Evolutionary conservation across 2,797 vertebrate genomes (phyloP).

Genomic region (Rhodeus uyekii): DNA sequence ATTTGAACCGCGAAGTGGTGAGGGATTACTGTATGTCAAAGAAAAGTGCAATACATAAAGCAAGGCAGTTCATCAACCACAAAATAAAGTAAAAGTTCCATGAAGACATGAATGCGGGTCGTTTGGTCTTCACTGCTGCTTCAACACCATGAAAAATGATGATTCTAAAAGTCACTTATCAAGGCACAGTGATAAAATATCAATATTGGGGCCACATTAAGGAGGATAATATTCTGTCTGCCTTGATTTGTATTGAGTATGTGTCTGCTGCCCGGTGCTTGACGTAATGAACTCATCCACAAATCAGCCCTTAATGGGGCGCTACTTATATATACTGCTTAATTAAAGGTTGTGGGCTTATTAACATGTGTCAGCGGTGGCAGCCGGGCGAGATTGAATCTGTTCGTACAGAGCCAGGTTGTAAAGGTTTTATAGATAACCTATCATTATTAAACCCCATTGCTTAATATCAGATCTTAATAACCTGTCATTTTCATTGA

Average conservation of each 20-base stretch:
- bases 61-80: conserved; percentile 60
- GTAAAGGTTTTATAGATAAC: conserved; percentile 99
- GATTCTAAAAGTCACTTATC: conserved; percentile 80
- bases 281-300: conserved; percentile 96
- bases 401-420: conserved; percentile 85
- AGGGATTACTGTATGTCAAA: too few species aligned
- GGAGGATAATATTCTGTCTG: conserved; percentile 89
- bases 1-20: too few species aligned
- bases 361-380: conserved; percentile 99
- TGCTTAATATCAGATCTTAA: conserved; percentile 85
- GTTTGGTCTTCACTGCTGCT: conserved; percentile 77
- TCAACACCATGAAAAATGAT: conserved; percentile 78
- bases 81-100: conserved; percentile 78
- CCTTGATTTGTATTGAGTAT: conserved; percentile 98
- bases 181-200: conserved; percentile 89
- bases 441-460: conserved; percentile 88
- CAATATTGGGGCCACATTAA: conserved; percentile 89
- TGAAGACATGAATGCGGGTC: conserved; percentile 76
- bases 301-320: conserved; percentile 99
- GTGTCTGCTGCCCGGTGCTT: conserved; percentile 91
- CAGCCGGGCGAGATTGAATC: conserved; percentile 83
- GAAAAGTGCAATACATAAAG: background rate
- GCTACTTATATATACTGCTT: conserved; percentile 99
- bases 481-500: conserved; percentile 90
- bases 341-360: conserved; percentile 99